Conservation (phyloP, 2,113 vertebrate genomes). For the Apeltes quadracus region DNA sequence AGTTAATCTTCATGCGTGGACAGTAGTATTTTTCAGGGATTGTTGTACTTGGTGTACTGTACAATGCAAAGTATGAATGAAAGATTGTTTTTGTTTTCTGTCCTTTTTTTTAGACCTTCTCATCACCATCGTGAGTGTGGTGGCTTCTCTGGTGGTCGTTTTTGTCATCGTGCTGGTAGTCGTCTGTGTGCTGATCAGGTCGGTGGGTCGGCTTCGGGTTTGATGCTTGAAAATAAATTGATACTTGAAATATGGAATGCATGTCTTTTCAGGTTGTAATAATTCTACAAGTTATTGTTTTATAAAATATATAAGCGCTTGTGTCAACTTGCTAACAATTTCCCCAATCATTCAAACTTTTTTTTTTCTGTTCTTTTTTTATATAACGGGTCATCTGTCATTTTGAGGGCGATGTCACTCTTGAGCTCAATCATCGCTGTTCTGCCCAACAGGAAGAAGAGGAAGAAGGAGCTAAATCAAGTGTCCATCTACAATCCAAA, state of each 20-base stretch:
- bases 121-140: constrained; percentile 76
- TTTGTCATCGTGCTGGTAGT: constrained; percentile 69
- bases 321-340: background rate
- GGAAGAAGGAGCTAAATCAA: constrained; percentile 59
- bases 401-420: background rate
- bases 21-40: background rate
- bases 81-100: background rate
- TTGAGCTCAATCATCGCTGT: background rate
- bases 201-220: constrained; percentile 55
- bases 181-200: constrained; percentile 85
- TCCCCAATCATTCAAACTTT: background rate
- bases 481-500: constrained; percentile 87
- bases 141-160: constrained; percentile 71
- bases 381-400: background rate
- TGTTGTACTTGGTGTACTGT: background rate
- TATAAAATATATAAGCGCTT: background rate
- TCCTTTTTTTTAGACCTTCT: constrained; percentile 78
- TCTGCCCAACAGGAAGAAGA: constrained; percentile 80
- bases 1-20: background rate
- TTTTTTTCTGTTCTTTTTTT: background rate
- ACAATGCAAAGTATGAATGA: background rate
- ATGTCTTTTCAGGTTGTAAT: background rate
- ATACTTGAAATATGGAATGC: background rate
- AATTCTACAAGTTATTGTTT: background rate
- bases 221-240: background rate